A percentile compares a stretch with the other conserved stretches of the same genome.
phyloP scores from a whole-genome alignment of 2,113 vertebrate species.

The Phalacrocorax aristotelis region DNA sequence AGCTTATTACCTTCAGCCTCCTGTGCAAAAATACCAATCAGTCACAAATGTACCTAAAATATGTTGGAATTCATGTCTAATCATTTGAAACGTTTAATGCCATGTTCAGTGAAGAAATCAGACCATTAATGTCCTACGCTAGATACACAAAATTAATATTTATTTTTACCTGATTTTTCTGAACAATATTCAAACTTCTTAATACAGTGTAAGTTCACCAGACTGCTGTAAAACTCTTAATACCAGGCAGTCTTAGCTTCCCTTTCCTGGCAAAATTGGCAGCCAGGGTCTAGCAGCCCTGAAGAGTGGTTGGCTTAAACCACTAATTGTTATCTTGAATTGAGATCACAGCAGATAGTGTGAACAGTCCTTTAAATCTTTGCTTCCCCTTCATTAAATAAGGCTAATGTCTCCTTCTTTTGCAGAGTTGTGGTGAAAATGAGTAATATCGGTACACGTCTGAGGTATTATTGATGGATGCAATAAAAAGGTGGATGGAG shows the following conservation, averaged over 20 bases:
- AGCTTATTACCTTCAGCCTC: not conserved
- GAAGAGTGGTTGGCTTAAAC: not conserved
- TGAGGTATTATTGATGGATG: not conserved
- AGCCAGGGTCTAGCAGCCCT: not conserved
- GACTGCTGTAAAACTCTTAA: not conserved
- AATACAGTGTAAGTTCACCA: not conserved
- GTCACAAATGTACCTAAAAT: not conserved
- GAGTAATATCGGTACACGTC: not conserved
- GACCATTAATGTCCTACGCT: not conserved
- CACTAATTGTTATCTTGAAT: not conserved
- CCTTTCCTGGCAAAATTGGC: not conserved
- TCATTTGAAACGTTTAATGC: not conserved
- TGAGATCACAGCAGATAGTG: not conserved
- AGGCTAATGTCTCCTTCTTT: not conserved
- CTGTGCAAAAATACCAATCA: not conserved
- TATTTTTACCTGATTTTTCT: not conserved
- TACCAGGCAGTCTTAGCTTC: not conserved
- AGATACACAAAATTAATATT: not conserved
- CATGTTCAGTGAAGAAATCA: not conserved
- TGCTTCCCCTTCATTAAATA: not conserved
- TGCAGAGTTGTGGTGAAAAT: not conserved
- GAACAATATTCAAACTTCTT: not conserved
- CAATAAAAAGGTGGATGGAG: not conserved
- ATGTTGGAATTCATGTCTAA: not conserved
- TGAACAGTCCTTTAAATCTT: not conserved